Percentiles rank a stretch among this genome's conserved stretches.
These are phyloP conservation scores for Latheticus oryzae DNA, from an alignment of 2,888 invertebrate species.

Conservation along the genomic window DNA sequence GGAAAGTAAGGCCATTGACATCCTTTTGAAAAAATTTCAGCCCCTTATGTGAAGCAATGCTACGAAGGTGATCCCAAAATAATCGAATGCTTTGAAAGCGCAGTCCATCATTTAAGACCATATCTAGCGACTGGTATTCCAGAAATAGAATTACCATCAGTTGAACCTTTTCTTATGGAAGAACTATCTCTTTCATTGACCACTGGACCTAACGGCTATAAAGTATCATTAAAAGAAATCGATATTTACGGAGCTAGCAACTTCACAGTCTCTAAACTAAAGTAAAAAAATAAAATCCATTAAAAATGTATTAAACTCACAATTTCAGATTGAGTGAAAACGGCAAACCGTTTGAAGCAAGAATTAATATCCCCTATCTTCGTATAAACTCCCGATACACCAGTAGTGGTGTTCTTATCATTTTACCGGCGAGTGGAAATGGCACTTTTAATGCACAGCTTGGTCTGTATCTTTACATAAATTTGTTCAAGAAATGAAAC, in stretches of 20 bases:
- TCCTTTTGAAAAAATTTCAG: slow-evolving; percentile 55
- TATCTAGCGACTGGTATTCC: slow-evolving; percentile 72
- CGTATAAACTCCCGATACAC: slow-evolving; percentile 75
- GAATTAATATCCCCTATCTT: slow-evolving; percentile 73
- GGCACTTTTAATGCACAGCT: slow-evolving; percentile 76
- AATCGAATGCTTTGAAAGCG: slow-evolving; percentile 69
- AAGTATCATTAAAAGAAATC: slow-evolving; percentile 70
- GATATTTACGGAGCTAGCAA: slow-evolving; percentile 74
- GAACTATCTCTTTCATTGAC: slow-evolving; percentile 71
- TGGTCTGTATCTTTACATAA: slow-evolving; percentile 63
- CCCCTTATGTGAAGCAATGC: slow-evolving; percentile 77
- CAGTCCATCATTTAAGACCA: slow-evolving; percentile 71
- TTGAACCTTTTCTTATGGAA: slow-evolving; percentile 76
- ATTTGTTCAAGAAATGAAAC: no score
- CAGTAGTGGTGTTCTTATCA: slow-evolving; percentile 76
- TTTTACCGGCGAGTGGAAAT: slow-evolving; percentile 78
- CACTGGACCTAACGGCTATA: slow-evolving; percentile 71
- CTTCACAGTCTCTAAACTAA: slow-evolving; percentile 70
- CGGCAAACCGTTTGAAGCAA: slow-evolving; percentile 75
- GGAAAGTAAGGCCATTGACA: slow-evolving; percentile 47
- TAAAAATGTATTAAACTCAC: background rate
- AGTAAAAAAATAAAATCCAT: slow-evolving; percentile 62
- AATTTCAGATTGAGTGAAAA: slow-evolving; percentile 68
- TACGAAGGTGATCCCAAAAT: slow-evolving; percentile 72
- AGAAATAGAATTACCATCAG: slow-evolving; percentile 74